These are phyloP conservation scores for Murina feae DNA, from an alignment of 2,113 vertebrate species.

Conservation along the genomic window DNA sequence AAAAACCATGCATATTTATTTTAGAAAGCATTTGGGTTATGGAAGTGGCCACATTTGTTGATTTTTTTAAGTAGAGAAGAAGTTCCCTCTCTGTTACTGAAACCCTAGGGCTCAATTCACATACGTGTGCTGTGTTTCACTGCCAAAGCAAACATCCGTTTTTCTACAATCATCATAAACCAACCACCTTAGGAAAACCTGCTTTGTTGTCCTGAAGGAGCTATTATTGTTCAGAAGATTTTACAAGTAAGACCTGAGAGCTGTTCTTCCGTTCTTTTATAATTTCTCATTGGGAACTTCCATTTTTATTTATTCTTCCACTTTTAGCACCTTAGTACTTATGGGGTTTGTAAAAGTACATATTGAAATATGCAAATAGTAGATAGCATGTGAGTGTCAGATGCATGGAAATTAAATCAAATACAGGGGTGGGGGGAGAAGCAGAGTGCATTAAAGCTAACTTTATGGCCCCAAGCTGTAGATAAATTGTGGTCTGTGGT, in stretches of 20 bases:
- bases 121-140: conserved; percentile 66
- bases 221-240: conserved; percentile 75
- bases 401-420: conserved; percentile 85
- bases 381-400: conserved; percentile 79
- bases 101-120: conserved; percentile 77
- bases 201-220: conserved; percentile 77
- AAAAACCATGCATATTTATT: conserved; percentile 47
- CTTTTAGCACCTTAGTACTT: conserved; percentile 75
- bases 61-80: conserved; percentile 77
- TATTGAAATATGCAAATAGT: conserved; percentile 85
- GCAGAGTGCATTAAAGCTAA: conserved; percentile 84
- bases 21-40: conserved; percentile 36
- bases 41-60: conserved; percentile 63
- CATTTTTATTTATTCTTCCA: conserved; percentile 74
- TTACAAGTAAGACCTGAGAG: conserved; percentile 75
- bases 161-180: conserved; percentile 74
- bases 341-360: conserved; percentile 75
- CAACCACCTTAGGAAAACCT: conserved; percentile 78
- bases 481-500: conserved; percentile 93
- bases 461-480: conserved; percentile 89
- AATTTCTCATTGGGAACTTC: conserved; percentile 74
- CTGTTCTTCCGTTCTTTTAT: conserved; percentile 68
- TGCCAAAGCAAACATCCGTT: conserved; percentile 66
- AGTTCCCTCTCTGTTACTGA: conserved; percentile 69
- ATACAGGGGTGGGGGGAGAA: conserved; percentile 80